Percentiles rank a stretch among this genome's conserved stretches.
These are phyloP conservation scores for Imbricaverruca yamaguchii DNA, from an alignment of 2,888 invertebrate species.

Conservation along the genomic window DNA sequence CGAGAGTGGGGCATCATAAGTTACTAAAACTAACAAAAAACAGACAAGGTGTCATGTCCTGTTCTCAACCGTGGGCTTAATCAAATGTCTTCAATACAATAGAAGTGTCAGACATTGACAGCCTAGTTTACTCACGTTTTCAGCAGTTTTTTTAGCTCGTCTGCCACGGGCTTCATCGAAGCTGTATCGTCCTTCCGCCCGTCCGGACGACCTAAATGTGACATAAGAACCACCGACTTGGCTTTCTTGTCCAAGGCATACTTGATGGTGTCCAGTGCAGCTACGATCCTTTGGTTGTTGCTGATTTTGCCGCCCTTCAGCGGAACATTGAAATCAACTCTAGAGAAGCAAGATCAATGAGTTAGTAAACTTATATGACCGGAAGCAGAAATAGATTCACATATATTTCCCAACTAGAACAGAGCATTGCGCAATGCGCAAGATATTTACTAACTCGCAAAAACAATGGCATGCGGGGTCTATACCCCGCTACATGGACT, in stretches of 20 bases:
- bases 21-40: neutral
- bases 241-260: constrained; percentile 90
- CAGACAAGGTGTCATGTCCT: constrained; percentile 7
- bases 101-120: neutral
- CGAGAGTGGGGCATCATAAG: too few species aligned
- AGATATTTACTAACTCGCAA: too few species aligned
- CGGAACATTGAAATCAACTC: constrained; percentile 99
- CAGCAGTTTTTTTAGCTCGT: constrained; percentile 54
- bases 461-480: too few species aligned
- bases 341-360: neutral
- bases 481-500: too few species aligned
- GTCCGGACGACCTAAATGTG: constrained; percentile 95
- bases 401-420: too few species aligned
- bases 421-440: too few species aligned
- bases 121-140: neutral
- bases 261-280: constrained; percentile 84
- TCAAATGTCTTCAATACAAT: neutral
- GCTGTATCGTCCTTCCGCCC: constrained; percentile 80
- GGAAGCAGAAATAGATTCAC: too few species aligned
- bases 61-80: too few species aligned
- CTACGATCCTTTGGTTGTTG: constrained; percentile 95
- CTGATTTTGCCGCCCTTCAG: constrained; percentile 92
- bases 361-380: too few species aligned
- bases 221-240: constrained; percentile 93
- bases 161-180: constrained; percentile 85